phyloP scores from a whole-genome alignment of 2,888 invertebrate genomes.

The Athripsodes cinereus region DNA sequence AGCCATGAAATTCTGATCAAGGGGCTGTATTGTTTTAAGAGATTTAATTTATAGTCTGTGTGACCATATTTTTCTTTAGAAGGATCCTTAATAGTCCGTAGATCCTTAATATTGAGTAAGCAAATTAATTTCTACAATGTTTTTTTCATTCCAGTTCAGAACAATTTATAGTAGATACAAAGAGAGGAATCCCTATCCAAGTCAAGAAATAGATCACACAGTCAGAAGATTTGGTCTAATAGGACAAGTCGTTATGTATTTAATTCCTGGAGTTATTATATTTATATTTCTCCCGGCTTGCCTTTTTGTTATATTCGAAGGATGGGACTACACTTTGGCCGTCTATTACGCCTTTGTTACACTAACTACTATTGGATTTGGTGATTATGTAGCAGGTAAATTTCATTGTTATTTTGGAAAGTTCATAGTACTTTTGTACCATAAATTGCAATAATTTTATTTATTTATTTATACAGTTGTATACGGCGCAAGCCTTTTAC shows the following conservation, averaged over 20 bases:
- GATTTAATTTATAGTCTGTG: no score
- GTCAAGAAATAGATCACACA: slow-evolving; percentile 54
- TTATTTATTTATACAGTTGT: no score
- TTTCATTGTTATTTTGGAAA: no score
- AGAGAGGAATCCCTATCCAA: slow-evolving; percentile 55
- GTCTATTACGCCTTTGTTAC: slow-evolving; percentile 86
- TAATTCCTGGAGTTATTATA: slow-evolving; percentile 83
- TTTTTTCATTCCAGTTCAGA: slow-evolving; percentile 55
- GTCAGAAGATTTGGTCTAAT: slow-evolving; percentile 66
- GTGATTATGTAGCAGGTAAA: slow-evolving; percentile 84
- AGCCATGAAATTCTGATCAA: no score
- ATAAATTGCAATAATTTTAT: no score
- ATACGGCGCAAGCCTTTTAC: no score
- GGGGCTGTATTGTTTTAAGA: no score
- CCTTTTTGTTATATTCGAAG: slow-evolving; percentile 77
- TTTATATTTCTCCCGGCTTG: slow-evolving; percentile 83
- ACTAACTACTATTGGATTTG: slow-evolving; percentile 85
- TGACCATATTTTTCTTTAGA: no score
- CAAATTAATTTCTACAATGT: no score
- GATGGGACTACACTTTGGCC: slow-evolving; percentile 78
- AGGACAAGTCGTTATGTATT: slow-evolving; percentile 73
- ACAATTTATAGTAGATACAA: slow-evolving; percentile 78
- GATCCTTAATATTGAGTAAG: no score
- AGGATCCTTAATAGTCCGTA: neutral
- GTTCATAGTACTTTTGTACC: no score